phyloP scores from a whole-genome alignment of 30 jellyfish, hydroid and myxozoan genomes.

The Aurelia aurita region DNA sequence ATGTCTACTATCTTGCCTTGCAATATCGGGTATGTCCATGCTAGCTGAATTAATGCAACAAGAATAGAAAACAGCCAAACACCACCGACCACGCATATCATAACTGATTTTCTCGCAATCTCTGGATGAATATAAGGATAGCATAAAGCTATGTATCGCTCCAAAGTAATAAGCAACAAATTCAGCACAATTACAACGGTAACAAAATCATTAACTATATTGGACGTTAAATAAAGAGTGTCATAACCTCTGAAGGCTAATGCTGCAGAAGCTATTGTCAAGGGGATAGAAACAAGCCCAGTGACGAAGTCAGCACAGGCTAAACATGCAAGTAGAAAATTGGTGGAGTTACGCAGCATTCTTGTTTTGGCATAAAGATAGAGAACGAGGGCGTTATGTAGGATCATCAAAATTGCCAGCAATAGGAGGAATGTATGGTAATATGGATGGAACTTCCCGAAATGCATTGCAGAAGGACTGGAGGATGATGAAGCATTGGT shows the following conservation, averaged over 20 bases:
- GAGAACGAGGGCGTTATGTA: conserved; percentile 62
- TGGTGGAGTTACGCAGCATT: conserved; percentile 48
- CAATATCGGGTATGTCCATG: conserved; percentile 57
- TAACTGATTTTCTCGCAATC: conserved; percentile 21
- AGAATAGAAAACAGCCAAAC: conserved; percentile 38
- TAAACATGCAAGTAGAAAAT: conserved; percentile 34
- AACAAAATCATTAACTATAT: conserved; percentile 45
- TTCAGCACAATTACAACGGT: conserved; percentile 52
- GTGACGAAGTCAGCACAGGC: conserved; percentile 67
- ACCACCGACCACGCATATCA: conserved; percentile 1
- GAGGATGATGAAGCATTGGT: no score
- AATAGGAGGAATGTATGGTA: conserved; percentile 59
- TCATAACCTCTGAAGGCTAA: conserved; percentile 20
- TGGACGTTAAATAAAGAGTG: conserved; percentile 48
- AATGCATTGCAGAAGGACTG: no score
- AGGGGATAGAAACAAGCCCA: conserved; percentile 61
- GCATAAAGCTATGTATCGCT: conserved; percentile 72
- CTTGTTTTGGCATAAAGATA: conserved; percentile 36
- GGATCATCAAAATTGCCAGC: conserved; percentile 44
- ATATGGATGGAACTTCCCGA: no score
- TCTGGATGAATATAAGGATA: conserved; percentile 57
- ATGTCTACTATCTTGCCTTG: conserved; percentile 27
- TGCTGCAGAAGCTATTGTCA: conserved; percentile 47
- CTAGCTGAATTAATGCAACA: conserved; percentile 42
- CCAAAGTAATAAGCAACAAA: conserved; percentile 40